Evolutionary conservation across 2,797 vertebrate genomes (phyloP).

Genomic region (Myotis pilosus): DNA sequence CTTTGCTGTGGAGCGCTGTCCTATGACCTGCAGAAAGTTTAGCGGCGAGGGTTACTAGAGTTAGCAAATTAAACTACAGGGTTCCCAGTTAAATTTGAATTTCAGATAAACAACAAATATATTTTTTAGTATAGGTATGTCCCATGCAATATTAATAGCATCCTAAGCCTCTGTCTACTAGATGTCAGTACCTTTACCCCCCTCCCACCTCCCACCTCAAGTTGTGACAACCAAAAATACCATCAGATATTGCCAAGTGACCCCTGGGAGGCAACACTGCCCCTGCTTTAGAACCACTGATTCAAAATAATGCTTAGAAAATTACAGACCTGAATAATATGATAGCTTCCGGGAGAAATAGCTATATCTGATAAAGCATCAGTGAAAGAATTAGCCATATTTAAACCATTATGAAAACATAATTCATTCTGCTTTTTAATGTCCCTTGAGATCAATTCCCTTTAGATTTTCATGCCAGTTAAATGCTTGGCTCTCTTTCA

Average conservation of each 20-base stretch:
- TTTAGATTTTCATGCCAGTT: background rate
- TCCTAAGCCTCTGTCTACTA: background rate
- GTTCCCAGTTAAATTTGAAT: background rate
- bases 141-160: background rate
- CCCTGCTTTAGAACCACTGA: background rate
- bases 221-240: background rate
- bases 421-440: background rate
- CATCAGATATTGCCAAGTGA: background rate
- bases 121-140: background rate
- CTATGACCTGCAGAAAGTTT: background rate
- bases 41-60: background rate
- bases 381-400: background rate
- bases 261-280: background rate
- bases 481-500: background rate
- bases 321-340: background rate
- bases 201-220: too few species aligned
- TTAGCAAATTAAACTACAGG: slow-evolving; percentile 26
- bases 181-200: background rate
- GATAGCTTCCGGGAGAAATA: background rate
- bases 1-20: background rate
- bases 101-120: background rate
- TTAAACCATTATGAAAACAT: background rate
- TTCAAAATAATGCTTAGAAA: background rate
- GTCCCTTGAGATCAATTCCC: background rate
- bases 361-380: background rate